Conservation (phyloP, 2,113 vertebrate species). For the Caracal caracal region DNA sequence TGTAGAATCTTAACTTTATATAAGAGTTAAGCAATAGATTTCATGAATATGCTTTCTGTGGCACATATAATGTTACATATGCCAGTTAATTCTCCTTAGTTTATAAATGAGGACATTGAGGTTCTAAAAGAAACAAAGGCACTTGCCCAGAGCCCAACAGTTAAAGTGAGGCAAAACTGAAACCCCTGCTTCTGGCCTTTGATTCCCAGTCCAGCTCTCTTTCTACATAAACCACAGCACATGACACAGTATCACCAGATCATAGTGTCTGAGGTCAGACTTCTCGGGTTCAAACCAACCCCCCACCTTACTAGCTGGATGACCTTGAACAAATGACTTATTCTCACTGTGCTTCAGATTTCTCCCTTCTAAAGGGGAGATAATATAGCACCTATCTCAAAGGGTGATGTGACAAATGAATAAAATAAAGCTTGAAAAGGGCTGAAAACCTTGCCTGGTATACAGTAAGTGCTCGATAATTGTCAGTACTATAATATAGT, state of each 20-base stretch:
- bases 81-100: not conserved
- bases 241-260: not conserved
- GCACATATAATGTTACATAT: not conserved
- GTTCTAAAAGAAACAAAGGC: not conserved
- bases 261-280: not conserved
- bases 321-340: slow-evolving; percentile 42
- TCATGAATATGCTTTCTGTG: not conserved
- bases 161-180: not conserved
- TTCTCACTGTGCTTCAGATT: not conserved
- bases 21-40: not conserved
- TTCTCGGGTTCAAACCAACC: not conserved
- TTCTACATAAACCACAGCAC: not conserved
- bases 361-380: slow-evolving; percentile 5
- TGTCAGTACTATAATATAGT: slow-evolving; percentile 3
- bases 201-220: not conserved
- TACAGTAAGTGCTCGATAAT: slow-evolving; percentile 21
- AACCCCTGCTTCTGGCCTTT: not conserved
- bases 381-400: slow-evolving; percentile 14
- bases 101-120: not conserved
- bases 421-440: slow-evolving; percentile 37
- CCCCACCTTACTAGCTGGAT: not conserved
- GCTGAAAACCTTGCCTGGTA: slow-evolving; percentile 13
- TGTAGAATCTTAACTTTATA: not conserved
- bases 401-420: slow-evolving; percentile 47
- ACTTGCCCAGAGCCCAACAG: not conserved